These are phyloP conservation scores for Alviniconcha strummeri DNA, from an alignment of 2,888 invertebrate genomes.

Conservation along the genomic window DNA sequence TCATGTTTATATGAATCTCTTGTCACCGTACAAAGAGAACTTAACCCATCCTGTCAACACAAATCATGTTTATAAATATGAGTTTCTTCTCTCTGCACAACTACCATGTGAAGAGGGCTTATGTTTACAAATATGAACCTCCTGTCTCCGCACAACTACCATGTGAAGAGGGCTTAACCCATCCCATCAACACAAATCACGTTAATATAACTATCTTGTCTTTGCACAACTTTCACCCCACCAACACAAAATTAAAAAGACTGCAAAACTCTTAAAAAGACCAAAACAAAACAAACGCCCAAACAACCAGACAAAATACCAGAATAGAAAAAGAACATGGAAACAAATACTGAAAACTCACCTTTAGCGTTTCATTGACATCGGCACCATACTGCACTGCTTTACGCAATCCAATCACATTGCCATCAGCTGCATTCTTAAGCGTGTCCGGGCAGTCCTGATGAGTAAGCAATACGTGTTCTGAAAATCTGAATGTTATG, in stretches of 20 bases:
- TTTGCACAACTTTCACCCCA: not conserved
- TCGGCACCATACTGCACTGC: slow-evolving; percentile 22
- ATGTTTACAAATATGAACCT: not conserved
- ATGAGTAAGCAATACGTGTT: not conserved
- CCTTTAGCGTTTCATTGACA: slow-evolving; percentile 32
- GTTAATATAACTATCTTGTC: not conserved
- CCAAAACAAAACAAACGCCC: too few relatives aligned
- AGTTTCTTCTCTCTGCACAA: too few relatives aligned
- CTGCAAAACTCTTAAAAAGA: too few relatives aligned
- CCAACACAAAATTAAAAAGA: not conserved
- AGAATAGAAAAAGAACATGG: too few relatives aligned
- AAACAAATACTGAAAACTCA: not conserved
- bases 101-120: slow-evolving; percentile 28
- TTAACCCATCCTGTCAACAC: not conserved
- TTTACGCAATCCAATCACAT: slow-evolving; percentile 28
- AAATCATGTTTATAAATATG: too few relatives aligned
- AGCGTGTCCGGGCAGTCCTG: slow-evolving; percentile 27
- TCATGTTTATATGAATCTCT: too few relatives aligned
- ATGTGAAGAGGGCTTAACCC: slow-evolving; percentile 29
- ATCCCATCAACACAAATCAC: slow-evolving; percentile 1
- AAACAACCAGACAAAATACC: too few relatives aligned
- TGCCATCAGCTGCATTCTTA: slow-evolving; percentile 32
- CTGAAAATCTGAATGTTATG: not conserved
- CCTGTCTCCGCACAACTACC: slow-evolving; percentile 18
- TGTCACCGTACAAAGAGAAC: slow-evolving; percentile 17